Evolutionary conservation across 2,113 vertebrate genomes (phyloP), one percentile per base, ranked within the genome.

Genomic region (Toxostoma redivivum): DNA sequence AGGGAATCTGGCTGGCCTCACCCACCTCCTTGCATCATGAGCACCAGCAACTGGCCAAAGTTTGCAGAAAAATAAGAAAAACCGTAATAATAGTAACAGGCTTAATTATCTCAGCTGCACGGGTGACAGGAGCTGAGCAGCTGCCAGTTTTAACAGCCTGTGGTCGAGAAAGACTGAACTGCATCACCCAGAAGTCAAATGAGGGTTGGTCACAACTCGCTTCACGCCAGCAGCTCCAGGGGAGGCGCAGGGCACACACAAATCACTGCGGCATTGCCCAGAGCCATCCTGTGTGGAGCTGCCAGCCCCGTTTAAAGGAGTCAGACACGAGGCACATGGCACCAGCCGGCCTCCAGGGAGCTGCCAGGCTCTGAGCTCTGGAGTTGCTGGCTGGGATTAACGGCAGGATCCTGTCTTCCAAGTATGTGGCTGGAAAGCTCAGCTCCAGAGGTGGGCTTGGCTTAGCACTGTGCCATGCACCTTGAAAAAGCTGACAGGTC

Each of bases 61-160:
- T 88, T 90, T 81, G 51, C 89, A 74, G 61, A 70, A 88, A 90
- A 91, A 60, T 12, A 42, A 70, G n/a, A 71, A 89, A 94, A 92
- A 38, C 9, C 4, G 0, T 19, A 85, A 53, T 19, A 77, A 51
- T 51, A 95, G 94, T 86, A 98, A 95, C 57, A 95, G 71, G 79
- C 57, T 94, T 86, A 67, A 90, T 90, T 40, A 76, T 71, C 72
- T 94, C 50, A 58, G 72, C 40, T 44, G 67, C 62, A 90, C 3
- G 42, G 72, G 94, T 92, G 94, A 97, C 66, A 88, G 81, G 51
- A 88, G 54, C 74, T 95, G 96, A 96, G 94, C 91, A 14, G 15
- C 81, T 33, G 31, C 87, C 90, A 96, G 95, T 94, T 95, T 97
- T 89, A 88, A 81, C 30, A 91, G 90, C 42, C 94, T 57, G 74